Base-by-base conservation (phyloP, 2,113 vertebrate genomes). In the Hippocampus barbouri region DNA sequence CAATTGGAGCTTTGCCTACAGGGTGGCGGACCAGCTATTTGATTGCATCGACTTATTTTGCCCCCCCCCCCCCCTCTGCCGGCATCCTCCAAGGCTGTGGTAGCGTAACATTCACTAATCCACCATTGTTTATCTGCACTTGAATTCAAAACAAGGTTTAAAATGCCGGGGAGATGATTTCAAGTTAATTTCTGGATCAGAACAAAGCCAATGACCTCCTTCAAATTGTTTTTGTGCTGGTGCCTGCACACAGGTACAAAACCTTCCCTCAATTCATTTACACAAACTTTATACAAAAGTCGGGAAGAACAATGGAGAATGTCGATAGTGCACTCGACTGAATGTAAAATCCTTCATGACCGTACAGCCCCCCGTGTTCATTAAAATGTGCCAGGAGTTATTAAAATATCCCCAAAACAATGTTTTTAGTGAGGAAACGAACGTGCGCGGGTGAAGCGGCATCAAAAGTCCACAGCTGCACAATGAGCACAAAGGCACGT, bases 21-120 rank as follows among this genome's bases (percentile, higher is more conserved):
- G 77, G 53, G 8, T 57, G 23, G 77, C 82, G 80, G 68, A 78
- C 73, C 66, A 60, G 80, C 68, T 34, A 77, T 79, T 79, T 84
- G 66, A 68, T 76, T 79, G 73, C 82, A 74, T 57, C 41, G 53
- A 70, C 78, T 81, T 45, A 45, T 64, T 69, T 79, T 81, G 74
- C 41, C 62, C 21, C 27, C 23, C 53, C 61, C 21, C 27, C 27
- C 68, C 20, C 15, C 43, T 47, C 54, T 63, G 63, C 59, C 53
- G 68, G 45, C 72, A 59, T 69, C 49, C 67, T 66, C 62, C n/a
- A 65, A 45, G 62, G 11, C 20, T 21, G 2, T 38, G 2, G 41
- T 23, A 66, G 64, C 41, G 77, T 62, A 68, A 54, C 54, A 60
- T 61, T n/a, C 64, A 71, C 61, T 62, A 63, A 85, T 77, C 53